phyloP scores from a whole-genome alignment of 1,140 invertebrate species.

The Trichonephila clavipes region DNA sequence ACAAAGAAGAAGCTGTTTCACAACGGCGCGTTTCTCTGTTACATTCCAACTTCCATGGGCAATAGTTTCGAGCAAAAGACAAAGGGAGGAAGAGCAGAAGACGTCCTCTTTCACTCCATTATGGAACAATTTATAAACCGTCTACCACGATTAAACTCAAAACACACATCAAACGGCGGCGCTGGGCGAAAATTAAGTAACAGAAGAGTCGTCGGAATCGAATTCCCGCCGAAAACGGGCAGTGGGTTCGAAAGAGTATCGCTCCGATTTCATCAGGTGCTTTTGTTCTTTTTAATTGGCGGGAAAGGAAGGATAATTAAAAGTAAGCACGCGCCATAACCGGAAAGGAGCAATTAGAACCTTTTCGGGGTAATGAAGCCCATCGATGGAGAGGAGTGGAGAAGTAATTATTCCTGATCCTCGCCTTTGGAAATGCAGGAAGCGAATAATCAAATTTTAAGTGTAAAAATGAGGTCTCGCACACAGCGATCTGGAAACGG shows the following conservation, averaged over 20 bases:
- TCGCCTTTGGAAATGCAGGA: too few relatives aligned
- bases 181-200: neutral
- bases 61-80: neutral
- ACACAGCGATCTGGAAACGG: too few relatives aligned
- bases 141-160: neutral
- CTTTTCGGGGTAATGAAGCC: neutral
- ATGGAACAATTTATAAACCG: slow-evolving; percentile 12
- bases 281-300: slow-evolving; percentile 47
- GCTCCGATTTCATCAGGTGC: slow-evolving; percentile 52
- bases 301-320: slow-evolving; percentile 42
- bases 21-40: neutral
- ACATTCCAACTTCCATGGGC: neutral
- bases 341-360: slow-evolving; percentile 51
- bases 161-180: neutral
- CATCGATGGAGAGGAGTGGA: too few relatives aligned
- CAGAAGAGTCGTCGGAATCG: neutral
- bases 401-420: too few relatives aligned
- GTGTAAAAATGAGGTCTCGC: too few relatives aligned
- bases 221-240: neutral
- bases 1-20: neutral
- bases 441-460: too few relatives aligned
- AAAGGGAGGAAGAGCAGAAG: neutral
- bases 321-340: neutral
- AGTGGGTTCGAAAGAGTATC: slow-evolving; percentile 2
- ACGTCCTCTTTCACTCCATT: neutral